Evolutionary conservation across 2,113 vertebrate genomes (phyloP).

Genomic region (Nycticorax nycticorax): DNA sequence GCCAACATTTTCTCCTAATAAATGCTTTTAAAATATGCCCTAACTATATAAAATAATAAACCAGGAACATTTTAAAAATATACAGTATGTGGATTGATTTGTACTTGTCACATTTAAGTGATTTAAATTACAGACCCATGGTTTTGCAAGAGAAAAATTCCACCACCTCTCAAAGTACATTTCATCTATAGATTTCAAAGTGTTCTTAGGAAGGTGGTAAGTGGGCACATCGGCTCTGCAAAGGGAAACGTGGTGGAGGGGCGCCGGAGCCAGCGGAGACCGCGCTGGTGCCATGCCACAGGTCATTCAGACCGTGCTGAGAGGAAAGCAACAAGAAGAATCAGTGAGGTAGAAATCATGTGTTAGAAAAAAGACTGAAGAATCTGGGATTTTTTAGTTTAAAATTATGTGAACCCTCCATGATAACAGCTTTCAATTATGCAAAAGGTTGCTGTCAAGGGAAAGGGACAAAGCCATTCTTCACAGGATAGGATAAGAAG

Average conservation of each 20-base stretch:
- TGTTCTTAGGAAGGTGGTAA: neutral
- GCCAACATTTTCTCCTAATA: neutral
- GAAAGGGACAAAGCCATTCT: neutral
- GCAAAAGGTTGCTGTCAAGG: neutral
- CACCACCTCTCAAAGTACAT: neutral
- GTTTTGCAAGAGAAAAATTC: neutral
- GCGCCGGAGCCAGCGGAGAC: fast-evolving
- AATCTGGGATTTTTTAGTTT: neutral
- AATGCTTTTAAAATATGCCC: neutral
- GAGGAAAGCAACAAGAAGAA: neutral
- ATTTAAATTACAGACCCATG: neutral
- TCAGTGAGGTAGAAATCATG: neutral
- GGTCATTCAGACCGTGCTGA: neutral
- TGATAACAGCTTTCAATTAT: neutral
- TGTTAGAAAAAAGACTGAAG: neutral
- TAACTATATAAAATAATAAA: neutral
- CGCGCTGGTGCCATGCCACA: neutral
- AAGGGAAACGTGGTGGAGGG: fast-evolving
- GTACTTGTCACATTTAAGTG: neutral
- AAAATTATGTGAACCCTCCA: neutral
- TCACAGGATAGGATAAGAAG: neutral
- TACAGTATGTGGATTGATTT: neutral
- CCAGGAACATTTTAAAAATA: neutral
- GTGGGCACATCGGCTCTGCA: neutral
- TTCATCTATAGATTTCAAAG: neutral